phyloP scores from a whole-genome alignment of 1,140 invertebrate genomes.

The Bombyx mori region DNA sequence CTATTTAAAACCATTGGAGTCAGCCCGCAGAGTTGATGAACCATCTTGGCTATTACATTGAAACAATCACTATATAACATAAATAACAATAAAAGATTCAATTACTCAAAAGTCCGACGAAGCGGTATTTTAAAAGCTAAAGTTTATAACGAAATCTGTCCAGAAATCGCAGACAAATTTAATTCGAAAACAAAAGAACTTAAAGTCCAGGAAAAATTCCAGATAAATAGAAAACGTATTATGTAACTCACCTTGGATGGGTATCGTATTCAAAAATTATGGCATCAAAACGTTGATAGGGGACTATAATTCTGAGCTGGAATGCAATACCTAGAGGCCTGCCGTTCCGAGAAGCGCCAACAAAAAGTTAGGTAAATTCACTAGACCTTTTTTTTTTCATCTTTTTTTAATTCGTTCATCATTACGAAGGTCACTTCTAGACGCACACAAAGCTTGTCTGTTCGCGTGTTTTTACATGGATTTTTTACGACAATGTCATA shows the following conservation, averaged over 20 bases:
- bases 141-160: too few relatives aligned
- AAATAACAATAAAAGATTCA: too few relatives aligned
- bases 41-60: too few relatives aligned
- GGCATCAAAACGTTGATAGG: constrained; percentile 53
- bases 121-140: too few relatives aligned
- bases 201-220: too few relatives aligned
- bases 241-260: constrained; percentile 22
- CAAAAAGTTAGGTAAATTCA: constrained; percentile 68
- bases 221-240: too few relatives aligned
- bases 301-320: constrained; percentile 44
- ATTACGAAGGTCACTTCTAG: constrained; percentile 54
- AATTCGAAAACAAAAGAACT: too few relatives aligned
- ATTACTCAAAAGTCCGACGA: too few relatives aligned
- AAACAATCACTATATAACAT: too few relatives aligned
- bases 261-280: constrained; percentile 54
- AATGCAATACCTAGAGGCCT: constrained; percentile 61
- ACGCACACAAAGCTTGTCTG: constrained; percentile 61
- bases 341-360: constrained; percentile 47
- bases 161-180: too few relatives aligned
- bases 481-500: constrained; percentile 61
- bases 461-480: constrained; percentile 39
- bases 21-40: too few relatives aligned
- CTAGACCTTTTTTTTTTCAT: constrained; percentile 51
- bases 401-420: constrained; percentile 37
- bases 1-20: too few relatives aligned